A percentile compares a stretch with the other conserved stretches of the same genome.
phyloP scores from a whole-genome alignment of 1,140 invertebrate species.

The Drosophila tropicalis region DNA sequence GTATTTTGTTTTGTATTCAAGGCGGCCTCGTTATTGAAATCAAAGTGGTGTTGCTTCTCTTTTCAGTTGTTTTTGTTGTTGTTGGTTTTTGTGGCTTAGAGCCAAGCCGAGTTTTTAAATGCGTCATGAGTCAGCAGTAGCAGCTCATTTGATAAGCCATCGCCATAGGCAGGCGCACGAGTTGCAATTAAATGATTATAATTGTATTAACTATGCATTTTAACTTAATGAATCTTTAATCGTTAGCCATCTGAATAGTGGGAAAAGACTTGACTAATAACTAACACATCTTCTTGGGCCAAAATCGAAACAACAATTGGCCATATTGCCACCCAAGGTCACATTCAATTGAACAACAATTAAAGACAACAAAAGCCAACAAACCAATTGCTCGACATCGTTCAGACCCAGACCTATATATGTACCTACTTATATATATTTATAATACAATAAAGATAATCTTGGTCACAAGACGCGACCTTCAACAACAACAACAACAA shows the following conservation, averaged over 20 bases:
- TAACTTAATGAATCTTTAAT: constrained; percentile 26
- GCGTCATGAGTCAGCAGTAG: constrained; percentile 35
- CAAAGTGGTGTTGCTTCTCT: constrained; percentile 46
- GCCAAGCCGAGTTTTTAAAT: constrained; percentile 20
- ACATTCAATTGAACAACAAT: constrained; percentile 51
- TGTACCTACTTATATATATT: background rate
- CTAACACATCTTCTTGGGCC: background rate
- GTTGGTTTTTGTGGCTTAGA: constrained; percentile 1
- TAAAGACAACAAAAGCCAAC: constrained; percentile 35
- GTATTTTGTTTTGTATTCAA: constrained; percentile 12
- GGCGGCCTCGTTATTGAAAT: constrained; percentile 75
- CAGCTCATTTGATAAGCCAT: constrained; percentile 9
- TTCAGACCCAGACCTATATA: background rate
- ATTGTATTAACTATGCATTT: constrained; percentile 37
- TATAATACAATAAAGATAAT: constrained; percentile 17
- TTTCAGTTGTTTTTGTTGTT: background rate
- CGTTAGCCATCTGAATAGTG: background rate
- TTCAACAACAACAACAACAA: background rate
- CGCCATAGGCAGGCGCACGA: constrained; percentile 13
- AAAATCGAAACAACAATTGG: constrained; percentile 32
- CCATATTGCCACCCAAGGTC: constrained; percentile 37
- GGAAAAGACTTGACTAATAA: constrained; percentile 8
- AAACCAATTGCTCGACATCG: too few relatives aligned
- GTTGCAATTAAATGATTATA: constrained; percentile 32
- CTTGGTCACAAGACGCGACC: background rate